Conservation (phyloP, 2,113 vertebrate genomes). For the Miniopterus natalensis region DNA sequence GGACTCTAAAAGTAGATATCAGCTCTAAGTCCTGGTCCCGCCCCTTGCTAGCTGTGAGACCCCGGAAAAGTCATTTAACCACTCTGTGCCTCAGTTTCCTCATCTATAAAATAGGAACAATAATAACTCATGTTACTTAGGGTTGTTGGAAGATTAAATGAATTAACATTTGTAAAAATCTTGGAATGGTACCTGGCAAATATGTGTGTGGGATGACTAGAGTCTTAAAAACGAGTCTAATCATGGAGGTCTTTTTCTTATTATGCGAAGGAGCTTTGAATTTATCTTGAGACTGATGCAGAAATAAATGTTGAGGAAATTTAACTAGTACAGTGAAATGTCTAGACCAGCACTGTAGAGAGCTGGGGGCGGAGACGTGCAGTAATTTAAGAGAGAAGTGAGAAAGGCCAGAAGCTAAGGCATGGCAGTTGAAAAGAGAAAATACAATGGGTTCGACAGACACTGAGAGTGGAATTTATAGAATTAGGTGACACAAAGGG, state of each 20-base stretch:
- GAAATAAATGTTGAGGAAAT: background rate
- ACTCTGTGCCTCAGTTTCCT: background rate
- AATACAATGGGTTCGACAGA: background rate
- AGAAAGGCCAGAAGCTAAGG: background rate
- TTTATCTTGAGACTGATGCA: background rate
- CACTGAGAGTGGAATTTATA: background rate
- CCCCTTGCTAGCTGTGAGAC: background rate
- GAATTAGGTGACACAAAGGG: background rate
- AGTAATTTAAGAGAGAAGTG: background rate
- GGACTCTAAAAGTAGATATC: background rate
- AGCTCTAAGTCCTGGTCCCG: background rate
- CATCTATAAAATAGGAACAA: background rate
- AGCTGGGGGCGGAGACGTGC: background rate
- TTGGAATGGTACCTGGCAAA: background rate
- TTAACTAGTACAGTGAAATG: background rate
- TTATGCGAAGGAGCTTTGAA: background rate
- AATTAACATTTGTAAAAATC: background rate
- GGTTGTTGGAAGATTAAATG: background rate
- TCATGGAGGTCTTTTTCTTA: background rate
- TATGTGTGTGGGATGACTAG: accelerated
- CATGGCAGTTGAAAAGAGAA: background rate
- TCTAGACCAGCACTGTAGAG: background rate
- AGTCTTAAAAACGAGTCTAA: background rate
- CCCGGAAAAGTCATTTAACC: background rate
- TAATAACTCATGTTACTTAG: background rate